A percentile compares a stretch with the other conserved stretches of the same genome.
These are phyloP conservation scores for Conops quadrifasciatus DNA, from an alignment of 2,888 invertebrate genomes.

Conservation along the genomic window DNA sequence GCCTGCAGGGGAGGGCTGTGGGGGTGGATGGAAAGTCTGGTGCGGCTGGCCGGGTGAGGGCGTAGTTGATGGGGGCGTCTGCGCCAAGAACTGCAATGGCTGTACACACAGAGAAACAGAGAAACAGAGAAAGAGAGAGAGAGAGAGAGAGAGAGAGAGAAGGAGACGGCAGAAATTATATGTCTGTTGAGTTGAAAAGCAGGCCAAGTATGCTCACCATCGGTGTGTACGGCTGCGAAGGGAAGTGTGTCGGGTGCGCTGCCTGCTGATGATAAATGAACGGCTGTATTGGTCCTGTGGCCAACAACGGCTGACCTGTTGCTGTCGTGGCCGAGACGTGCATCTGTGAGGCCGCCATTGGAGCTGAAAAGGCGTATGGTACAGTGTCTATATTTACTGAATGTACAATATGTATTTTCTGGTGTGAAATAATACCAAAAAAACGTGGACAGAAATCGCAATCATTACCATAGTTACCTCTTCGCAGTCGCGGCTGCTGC, in stretches of 20 bases:
- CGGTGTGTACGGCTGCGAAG: conserved; percentile 62
- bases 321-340: conserved; percentile 74
- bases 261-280: conserved; percentile 74
- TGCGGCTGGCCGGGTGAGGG: conserved; percentile 69
- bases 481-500: conserved; percentile 63
- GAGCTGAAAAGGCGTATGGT: conserved; percentile 62
- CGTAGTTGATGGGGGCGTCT: conserved; percentile 69
- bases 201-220: conserved; percentile 63
- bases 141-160: conserved; percentile 12
- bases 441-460: not conserved
- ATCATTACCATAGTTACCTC: conserved; percentile 58
- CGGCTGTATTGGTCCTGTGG: conserved; percentile 80
- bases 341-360: conserved; percentile 74
- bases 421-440: not conserved
- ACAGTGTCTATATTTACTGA: too few relatives aligned
- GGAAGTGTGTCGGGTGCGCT: conserved; percentile 67
- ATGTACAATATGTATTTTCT: not conserved
- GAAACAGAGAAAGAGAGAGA: conserved; percentile 5
- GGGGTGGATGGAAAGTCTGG: conserved; percentile 70
- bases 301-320: conserved; percentile 85
- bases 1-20: conserved; percentile 69
- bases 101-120: too few relatives aligned
- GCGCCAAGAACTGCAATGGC: conserved; percentile 68
- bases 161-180: not conserved
- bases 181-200: too few relatives aligned